Percentiles rank a stretch among this genome's conserved stretches.
These are phyloP conservation scores for Arenaria interpres DNA, from an alignment of 2,113 vertebrate genomes.

Conservation along the genomic window DNA sequence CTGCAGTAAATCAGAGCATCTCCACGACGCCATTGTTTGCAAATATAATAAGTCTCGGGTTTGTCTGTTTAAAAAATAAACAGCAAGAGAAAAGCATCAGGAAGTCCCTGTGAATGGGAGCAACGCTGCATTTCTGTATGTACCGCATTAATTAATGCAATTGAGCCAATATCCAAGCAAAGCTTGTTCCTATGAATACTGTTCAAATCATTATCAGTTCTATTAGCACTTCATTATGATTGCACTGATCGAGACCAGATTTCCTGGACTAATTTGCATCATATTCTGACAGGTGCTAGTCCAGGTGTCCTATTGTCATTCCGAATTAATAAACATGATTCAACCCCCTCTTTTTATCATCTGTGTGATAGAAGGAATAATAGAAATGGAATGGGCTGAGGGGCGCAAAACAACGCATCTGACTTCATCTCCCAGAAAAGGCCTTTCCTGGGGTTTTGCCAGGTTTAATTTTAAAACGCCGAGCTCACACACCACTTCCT, in stretches of 20 bases:
- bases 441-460: not conserved
- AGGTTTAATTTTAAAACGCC: not conserved
- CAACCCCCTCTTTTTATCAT: not conserved
- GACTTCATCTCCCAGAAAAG: not conserved
- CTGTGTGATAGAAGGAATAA: not conserved
- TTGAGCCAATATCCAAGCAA: not conserved
- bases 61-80: conserved; percentile 30
- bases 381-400: not conserved
- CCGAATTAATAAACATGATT: not conserved
- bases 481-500: not conserved
- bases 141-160: not conserved
- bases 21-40: conserved; percentile 61
- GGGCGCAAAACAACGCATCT: not conserved
- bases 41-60: conserved; percentile 59
- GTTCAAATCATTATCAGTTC: not conserved
- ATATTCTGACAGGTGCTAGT: conserved; percentile 53
- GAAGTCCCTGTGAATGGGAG: conserved; percentile 31
- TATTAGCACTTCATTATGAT: conserved; percentile 2
- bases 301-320: conserved; percentile 66
- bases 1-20: conserved; percentile 66
- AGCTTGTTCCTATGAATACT: not conserved
- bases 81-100: conserved; percentile 5
- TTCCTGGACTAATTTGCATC: conserved; percentile 63
- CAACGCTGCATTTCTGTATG: not conserved
- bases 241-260: not conserved